Evolutionary conservation across 2,113 vertebrate genomes (phyloP).

Genomic region (Girardinichthys multiradiatus): DNA sequence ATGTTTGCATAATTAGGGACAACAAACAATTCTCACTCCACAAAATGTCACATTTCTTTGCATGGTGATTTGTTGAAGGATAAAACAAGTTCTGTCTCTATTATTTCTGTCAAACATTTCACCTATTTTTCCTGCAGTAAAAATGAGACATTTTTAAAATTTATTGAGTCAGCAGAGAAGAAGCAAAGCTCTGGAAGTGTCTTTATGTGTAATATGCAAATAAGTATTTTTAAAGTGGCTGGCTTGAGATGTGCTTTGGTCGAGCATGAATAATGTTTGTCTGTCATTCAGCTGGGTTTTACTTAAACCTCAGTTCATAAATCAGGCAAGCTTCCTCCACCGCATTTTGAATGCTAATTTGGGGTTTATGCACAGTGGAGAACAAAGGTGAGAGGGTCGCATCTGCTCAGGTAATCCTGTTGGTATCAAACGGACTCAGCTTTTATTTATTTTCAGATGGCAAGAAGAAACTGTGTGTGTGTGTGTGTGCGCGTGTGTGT

Average conservation of each 20-base stretch:
- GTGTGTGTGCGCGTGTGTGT: too few species aligned
- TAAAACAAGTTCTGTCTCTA: too few species aligned
- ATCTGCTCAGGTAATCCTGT: conserved; percentile 70
- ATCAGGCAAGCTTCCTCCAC: conserved; percentile 49
- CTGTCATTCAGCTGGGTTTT: conserved; percentile 37
- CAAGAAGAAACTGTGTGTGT: conserved; percentile 45
- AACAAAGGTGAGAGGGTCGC: conserved; percentile 71
- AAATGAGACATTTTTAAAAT: background rate
- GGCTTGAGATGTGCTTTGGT: background rate
- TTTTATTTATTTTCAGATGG: conserved; percentile 59
- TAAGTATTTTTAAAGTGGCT: background rate
- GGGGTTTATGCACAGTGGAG: conserved; percentile 39
- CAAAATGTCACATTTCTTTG: too few species aligned
- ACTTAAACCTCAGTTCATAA: conserved; percentile 51
- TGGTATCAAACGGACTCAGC: conserved; percentile 58
- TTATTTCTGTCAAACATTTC: background rate
- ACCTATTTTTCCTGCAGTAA: background rate
- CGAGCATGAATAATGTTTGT: conserved; percentile 53
- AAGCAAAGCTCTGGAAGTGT: background rate
- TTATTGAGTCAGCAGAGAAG: too few species aligned
- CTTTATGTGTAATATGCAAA: background rate
- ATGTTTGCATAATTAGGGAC: too few species aligned
- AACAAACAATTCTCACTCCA: too few species aligned
- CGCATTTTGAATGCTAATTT: conserved; percentile 73
- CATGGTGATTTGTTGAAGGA: too few species aligned